These are phyloP conservation scores for Vireo altiloquus DNA, from an alignment of 2,113 vertebrate genomes.

Conservation along the genomic window DNA sequence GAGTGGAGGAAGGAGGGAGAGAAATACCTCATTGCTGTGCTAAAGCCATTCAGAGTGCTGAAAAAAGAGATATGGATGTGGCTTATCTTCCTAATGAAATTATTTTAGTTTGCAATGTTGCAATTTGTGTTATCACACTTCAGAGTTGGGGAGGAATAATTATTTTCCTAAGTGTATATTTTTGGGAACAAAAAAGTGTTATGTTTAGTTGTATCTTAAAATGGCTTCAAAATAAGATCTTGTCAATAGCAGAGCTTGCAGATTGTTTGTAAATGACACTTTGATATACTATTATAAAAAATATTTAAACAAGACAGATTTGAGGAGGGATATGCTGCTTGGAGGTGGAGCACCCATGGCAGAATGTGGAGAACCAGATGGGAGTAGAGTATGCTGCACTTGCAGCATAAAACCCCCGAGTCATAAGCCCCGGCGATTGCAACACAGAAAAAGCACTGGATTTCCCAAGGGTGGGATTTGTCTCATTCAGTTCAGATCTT, in stretches of 20 bases:
- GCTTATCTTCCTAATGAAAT: neutral
- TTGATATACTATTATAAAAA: neutral
- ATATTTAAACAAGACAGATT: neutral
- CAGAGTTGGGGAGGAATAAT: neutral
- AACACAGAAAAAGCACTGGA: neutral
- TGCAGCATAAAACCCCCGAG: neutral
- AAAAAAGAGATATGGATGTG: neutral
- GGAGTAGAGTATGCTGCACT: accelerated
- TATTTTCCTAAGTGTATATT: neutral
- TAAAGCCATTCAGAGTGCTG: neutral
- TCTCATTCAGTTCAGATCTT: neutral
- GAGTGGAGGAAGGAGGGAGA: neutral
- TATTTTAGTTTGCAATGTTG: neutral
- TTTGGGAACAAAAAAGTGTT: neutral
- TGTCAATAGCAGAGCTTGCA: neutral
- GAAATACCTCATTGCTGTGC: neutral
- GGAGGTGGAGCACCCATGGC: neutral
- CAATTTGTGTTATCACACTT: neutral
- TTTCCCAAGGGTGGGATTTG: neutral
- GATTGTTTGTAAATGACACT: neutral
- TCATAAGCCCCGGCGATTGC: neutral
- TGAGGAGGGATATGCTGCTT: neutral
- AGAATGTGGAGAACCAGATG: accelerated
- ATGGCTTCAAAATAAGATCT: neutral
- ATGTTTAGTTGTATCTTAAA: neutral